A percentile compares a stretch with the other conserved stretches of the same genome.
These are phyloP conservation scores for Muricea muricata DNA, from an alignment of 92 coral and sea anemone genomes.

Conservation along the genomic window DNA sequence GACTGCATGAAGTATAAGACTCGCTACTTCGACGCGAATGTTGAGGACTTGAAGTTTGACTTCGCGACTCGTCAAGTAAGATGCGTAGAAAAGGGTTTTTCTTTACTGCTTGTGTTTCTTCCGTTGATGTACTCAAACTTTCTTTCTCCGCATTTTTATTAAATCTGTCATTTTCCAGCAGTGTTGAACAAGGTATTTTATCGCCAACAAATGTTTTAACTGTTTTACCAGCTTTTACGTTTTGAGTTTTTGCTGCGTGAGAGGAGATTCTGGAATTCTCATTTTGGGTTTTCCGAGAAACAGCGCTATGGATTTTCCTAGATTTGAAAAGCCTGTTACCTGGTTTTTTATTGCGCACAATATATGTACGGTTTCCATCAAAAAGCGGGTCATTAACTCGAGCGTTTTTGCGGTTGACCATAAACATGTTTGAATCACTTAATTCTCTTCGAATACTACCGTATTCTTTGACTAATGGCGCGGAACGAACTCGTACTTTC, in stretches of 20 bases:
- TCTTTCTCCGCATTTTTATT: background rate
- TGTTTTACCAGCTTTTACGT: background rate
- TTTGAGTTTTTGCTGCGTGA: background rate
- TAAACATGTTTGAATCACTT: background rate
- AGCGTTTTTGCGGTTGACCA: background rate
- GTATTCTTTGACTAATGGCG: background rate
- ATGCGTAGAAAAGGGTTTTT: background rate
- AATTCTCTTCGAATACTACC: background rate
- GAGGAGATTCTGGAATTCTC: background rate
- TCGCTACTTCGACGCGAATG: background rate
- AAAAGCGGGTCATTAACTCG: background rate
- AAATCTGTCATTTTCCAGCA: background rate
- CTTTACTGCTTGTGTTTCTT: background rate
- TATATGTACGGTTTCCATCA: background rate
- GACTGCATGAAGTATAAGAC: background rate
- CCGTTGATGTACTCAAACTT: background rate
- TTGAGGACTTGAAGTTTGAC: background rate
- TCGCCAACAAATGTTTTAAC: background rate
- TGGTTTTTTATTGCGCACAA: background rate
- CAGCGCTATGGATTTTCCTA: slow-evolving; percentile 20
- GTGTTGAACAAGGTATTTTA: background rate
- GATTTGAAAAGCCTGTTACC: background rate
- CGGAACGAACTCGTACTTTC: slow-evolving; percentile 4
- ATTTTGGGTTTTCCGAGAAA: background rate
- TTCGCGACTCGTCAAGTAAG: slow-evolving; percentile 1